Base-by-base conservation (phyloP, 2,797 vertebrate species). In the Chelon labrosus region DNA sequence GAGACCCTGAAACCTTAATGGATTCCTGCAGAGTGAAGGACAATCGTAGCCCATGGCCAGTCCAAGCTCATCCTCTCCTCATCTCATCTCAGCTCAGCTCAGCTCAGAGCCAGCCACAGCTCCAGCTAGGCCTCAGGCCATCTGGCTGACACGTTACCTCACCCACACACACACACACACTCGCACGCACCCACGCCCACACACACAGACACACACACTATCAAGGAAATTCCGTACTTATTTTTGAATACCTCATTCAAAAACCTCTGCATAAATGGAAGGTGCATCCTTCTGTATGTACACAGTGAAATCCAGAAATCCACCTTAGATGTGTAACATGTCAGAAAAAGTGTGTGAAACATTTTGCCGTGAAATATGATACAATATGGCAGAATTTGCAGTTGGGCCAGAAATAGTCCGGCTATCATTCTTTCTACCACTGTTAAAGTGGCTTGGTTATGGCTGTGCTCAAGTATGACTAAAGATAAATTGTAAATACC, bases 21-120 rank as follows among this genome's bases (percentile, higher is more conserved):
- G 87, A 91, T 93, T 91, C 91, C 89, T 91, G 85, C 75, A 85
- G 89, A 90, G 85, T 86, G 92, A 93, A 92, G 91, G 92, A 92
- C 92, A 91, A 85, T 86, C 60, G 58, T 91, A 88, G 90, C 92
- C 91, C 84, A 87, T 87, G 89, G 91, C 91, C 88, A 85, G 86
- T 88, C 85, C 88, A 88, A 86, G 82, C 88, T 91, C 91, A 90
- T 92, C 91, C 91, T 85, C 80, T 79, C 84, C 89, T 92, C 92
- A 85, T 90, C 88, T 92, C 85, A 85, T 90, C 88, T 92, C 85
- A 85, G 89, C 88, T 92, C 85, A 86, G 72, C 79, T 84, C 77
- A 82, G 87, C 88, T 90, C 86, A 85, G 88, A 90, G 88, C 82
- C 83, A 87, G 85, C 79, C 84, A 77, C 77, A 66, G 83, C 84